Evolutionary conservation across 2,113 vertebrate species (phyloP).

Genomic region (Uropsilus gracilis): DNA sequence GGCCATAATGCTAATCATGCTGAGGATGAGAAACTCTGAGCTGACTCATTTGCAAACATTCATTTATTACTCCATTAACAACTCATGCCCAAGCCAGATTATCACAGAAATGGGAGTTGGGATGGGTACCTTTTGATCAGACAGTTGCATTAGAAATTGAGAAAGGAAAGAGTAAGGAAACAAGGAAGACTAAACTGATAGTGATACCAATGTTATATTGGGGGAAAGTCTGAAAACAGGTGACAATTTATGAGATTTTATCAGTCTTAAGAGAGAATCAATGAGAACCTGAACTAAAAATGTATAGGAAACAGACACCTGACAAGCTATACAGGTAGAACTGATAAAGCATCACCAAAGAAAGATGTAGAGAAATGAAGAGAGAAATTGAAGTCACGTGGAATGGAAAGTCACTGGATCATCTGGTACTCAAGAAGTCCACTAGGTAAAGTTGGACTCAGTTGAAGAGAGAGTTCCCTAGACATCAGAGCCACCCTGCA

Average conservation of each 20-base stretch:
- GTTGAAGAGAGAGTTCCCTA: not conserved
- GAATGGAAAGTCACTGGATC: not conserved
- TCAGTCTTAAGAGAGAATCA: slow-evolving; percentile 23
- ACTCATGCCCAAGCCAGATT: not conserved
- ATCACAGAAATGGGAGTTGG: not conserved
- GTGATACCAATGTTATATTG: not conserved
- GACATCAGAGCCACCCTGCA: not conserved
- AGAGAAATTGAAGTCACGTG: not conserved
- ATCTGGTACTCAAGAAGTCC: not conserved
- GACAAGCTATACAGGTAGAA: not conserved
- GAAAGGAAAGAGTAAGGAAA: not conserved
- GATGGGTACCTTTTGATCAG: not conserved
- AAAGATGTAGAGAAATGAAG: not conserved
- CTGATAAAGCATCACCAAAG: not conserved
- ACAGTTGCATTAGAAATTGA: not conserved
- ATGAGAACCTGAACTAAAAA: not conserved
- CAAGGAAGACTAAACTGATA: not conserved
- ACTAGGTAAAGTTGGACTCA: not conserved
- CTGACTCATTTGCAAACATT: not conserved
- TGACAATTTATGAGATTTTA: not conserved
- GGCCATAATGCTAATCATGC: not conserved
- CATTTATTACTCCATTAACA: slow-evolving; percentile 26
- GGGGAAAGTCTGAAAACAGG: not conserved
- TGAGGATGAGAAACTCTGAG: not conserved
- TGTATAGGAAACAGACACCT: not conserved